phyloP scores from a whole-genome alignment of 1,140 invertebrate genomes.

The Nasonia longicornis region DNA sequence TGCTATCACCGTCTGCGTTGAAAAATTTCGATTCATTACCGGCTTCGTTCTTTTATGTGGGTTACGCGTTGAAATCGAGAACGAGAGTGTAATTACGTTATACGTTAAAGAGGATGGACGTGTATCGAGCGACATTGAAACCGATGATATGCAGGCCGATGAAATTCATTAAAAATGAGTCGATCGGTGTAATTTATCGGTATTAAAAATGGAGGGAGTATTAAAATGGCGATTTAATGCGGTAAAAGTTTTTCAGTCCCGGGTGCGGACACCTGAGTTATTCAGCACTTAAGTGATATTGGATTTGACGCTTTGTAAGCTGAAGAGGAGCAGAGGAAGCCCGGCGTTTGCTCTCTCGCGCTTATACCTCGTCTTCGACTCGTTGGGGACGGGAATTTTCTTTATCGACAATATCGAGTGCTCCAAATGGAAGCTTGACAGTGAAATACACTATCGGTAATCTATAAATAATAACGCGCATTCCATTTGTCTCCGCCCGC shows the following conservation, averaged over 20 bases:
- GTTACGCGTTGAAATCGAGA: background rate
- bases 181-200: background rate
- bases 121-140: background rate
- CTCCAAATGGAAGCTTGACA: conserved; percentile 38
- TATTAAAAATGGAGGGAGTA: background rate
- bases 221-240: conserved; percentile 22
- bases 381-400: conserved; percentile 27
- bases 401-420: conserved; percentile 41
- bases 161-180: background rate
- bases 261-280: conserved; percentile 2
- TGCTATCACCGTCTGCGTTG: background rate
- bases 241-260: conserved; percentile 19
- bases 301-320: conserved; percentile 38
- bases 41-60: background rate
- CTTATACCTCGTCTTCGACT: background rate
- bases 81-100: background rate
- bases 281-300: conserved; percentile 37
- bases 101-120: background rate
- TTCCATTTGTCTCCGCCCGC: conserved; percentile 17
- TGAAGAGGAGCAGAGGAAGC: conserved; percentile 6
- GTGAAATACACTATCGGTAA: conserved; percentile 37
- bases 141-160: background rate
- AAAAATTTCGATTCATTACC: background rate
- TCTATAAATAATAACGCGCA: conserved; percentile 35
- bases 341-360: background rate